phyloP scores from a whole-genome alignment of 2,888 invertebrate species.

The Rhimphoctona megacephalus region DNA sequence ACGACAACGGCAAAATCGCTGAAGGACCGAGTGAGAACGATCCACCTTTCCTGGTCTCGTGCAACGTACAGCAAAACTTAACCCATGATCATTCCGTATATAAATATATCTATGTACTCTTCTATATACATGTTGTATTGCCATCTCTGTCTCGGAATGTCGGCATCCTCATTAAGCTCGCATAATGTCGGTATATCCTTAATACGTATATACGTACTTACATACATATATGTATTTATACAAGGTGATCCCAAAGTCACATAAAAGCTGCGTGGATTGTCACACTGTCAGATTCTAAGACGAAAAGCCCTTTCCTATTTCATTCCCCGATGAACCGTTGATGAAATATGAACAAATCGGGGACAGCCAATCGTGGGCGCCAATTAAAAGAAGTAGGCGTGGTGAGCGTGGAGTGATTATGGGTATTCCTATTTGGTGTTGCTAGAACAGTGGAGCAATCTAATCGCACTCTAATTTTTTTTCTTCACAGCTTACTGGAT shows the following conservation, averaged over 20 bases:
- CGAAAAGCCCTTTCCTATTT: neutral
- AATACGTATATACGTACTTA: conserved; percentile 59
- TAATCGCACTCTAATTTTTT: neutral
- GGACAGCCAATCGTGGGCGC: neutral
- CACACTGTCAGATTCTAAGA: neutral
- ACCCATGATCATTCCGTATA: conserved; percentile 68
- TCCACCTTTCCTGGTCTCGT: conserved; percentile 18
- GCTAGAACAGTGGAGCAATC: neutral
- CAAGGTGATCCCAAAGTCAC: neutral
- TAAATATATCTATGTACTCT: conserved; percentile 39
- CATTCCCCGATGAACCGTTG: neutral
- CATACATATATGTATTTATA: conserved; percentile 36
- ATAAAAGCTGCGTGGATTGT: neutral
- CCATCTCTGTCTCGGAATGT: conserved; percentile 69
- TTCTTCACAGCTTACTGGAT: neutral
- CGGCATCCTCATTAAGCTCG: conserved; percentile 77
- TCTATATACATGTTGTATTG: conserved; percentile 25
- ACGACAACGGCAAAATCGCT: conserved; percentile 37
- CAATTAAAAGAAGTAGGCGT: neutral
- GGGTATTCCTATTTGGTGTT: neutral
- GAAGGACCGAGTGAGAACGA: conserved; percentile 43
- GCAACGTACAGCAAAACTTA: conserved; percentile 59
- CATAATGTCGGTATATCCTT: conserved; percentile 70
- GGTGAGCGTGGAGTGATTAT: too few species aligned
- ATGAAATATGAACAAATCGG: neutral